Base-by-base conservation (phyloP, 1,140 invertebrate species). In the Drosophila sproati region DNA sequence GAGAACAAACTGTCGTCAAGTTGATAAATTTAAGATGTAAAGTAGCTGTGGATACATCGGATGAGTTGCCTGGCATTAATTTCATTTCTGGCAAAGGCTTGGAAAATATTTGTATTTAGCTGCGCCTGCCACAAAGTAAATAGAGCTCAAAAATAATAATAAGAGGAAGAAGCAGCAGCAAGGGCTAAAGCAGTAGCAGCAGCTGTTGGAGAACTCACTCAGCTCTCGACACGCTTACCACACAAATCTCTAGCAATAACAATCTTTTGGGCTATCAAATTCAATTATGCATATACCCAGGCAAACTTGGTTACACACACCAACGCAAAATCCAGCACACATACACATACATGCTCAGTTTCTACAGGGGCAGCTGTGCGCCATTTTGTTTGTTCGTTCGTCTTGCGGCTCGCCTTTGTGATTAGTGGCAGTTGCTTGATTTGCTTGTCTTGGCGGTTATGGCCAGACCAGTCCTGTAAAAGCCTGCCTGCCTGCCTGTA, bases 181-280 rank as follows among this genome's bases (percentile, higher is more conserved):
- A 43, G 45, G 57, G 67, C 52, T 66, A 31, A 63, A 54, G 50
- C 8, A 59, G 12, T 47, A 41, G 43, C 51, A 56, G 52, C 37
- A 66, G 69, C 45, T 61, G 61, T n/a, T 77, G 76, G 55, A 70
- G 50, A 77, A 59, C 59, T 77, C 56, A 48, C 52, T 61, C 71
- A 57, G 29, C 37, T 51, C 72, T 41, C 52, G 8, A 52, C 68
- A 56, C 61, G 59, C 71, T 82, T 62, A 51, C 63, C 73, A 80
- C 56, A 74, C 76, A 87, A 80, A 80, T 80, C 70, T 74, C 52
- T 63, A 75, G 77, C 51, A 87, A 87, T 80, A 87, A 88, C 77
- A 87, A 77, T 80, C 77, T 75, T 73, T 72, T 54, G 70, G 80
- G 55, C 72, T 88, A 78, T 88, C 78, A 87, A 83, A 88, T 88